Conservation (phyloP, 2,113 vertebrate genomes). For the Athene cunicularia region DNA sequence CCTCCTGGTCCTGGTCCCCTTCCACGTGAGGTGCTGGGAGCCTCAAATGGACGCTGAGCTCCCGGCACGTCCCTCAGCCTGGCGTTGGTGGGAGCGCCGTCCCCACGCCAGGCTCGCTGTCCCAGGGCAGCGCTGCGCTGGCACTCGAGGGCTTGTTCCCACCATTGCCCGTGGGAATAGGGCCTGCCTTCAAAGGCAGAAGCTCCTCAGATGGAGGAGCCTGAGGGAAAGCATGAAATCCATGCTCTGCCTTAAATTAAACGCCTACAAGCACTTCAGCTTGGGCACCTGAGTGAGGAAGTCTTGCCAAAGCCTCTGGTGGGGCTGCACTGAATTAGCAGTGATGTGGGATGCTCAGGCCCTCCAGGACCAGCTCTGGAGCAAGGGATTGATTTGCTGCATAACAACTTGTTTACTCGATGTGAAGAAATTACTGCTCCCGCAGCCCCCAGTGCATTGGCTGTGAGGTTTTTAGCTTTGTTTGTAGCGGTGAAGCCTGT, state of each 20-base stretch:
- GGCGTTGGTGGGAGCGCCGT: background rate
- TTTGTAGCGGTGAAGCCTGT: background rate
- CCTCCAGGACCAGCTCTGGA: background rate
- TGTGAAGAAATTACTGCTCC: background rate
- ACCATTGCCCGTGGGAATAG: background rate
- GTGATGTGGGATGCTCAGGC: background rate
- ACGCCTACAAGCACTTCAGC: background rate
- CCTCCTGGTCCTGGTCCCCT: background rate
- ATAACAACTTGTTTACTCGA: background rate
- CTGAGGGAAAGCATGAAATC: background rate
- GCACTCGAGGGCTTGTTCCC: background rate
- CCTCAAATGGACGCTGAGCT: background rate
- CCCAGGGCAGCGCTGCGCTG: background rate
- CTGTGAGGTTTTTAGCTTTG: background rate
- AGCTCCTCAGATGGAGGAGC: background rate
- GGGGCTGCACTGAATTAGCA: background rate
- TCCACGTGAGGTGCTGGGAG: background rate
- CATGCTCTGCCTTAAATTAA: background rate
- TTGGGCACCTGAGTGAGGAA: background rate
- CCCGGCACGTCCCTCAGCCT: background rate
- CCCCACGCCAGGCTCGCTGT: background rate
- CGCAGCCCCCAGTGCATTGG: background rate
- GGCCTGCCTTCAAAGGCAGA: background rate
- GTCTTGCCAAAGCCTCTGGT: background rate
- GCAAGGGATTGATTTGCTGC: background rate